phyloP scores from a whole-genome alignment of 2,797 vertebrate species.

The Lagorchestes hirsutus region DNA sequence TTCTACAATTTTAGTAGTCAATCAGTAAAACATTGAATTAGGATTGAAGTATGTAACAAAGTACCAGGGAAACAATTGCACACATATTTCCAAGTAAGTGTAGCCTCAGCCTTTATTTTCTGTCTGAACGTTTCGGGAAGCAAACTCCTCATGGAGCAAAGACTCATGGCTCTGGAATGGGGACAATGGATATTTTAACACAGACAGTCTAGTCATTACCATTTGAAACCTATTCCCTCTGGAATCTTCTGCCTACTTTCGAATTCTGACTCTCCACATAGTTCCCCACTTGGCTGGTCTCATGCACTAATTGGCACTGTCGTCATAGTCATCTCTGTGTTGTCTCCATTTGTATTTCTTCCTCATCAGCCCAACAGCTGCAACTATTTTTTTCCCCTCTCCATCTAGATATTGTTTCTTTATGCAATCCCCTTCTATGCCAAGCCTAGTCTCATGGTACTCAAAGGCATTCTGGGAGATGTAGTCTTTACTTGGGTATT shows the following conservation, averaged over 20 bases:
- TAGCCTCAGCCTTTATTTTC: neutral
- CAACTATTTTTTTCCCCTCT: neutral
- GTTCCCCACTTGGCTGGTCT: neutral
- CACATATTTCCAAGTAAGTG: neutral
- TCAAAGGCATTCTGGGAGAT: neutral
- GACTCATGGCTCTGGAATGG: neutral
- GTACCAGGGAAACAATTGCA: neutral
- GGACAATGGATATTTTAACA: neutral
- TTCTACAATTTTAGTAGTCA: neutral
- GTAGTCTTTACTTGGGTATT: neutral
- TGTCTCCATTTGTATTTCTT: neutral
- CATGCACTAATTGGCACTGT: neutral
- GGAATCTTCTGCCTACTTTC: neutral
- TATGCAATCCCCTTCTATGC: neutral
- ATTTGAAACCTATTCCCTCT: neutral
- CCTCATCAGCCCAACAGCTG: neutral
- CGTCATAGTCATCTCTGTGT: neutral
- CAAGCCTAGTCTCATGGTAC: neutral
- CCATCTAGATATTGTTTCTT: neutral
- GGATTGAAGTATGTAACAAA: neutral
- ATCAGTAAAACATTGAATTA: neutral
- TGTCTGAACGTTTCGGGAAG: neutral
- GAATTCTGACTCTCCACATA: neutral
- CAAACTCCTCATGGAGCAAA: neutral
- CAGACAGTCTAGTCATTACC: neutral